Evolutionary conservation across 2,797 vertebrate genomes (phyloP).

Genomic region (Manis javanica): DNA sequence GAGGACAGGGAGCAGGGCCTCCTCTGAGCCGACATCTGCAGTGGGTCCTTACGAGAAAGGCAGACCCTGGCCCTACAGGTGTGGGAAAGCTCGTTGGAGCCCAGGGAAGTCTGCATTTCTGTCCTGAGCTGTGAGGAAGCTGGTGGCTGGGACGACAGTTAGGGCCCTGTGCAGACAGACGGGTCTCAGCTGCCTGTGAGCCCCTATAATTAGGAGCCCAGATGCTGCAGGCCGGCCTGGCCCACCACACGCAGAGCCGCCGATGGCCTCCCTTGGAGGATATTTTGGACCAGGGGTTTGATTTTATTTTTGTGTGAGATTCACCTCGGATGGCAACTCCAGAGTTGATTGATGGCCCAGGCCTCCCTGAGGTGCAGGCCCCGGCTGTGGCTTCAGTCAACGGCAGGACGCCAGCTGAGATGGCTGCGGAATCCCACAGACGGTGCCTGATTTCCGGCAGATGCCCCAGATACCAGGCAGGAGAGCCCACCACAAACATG

Average conservation of each 20-base stretch:
- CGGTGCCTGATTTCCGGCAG: conserved; percentile 94
- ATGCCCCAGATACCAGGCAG: conserved; percentile 91
- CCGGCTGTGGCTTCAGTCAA: conserved; percentile 91
- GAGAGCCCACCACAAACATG: conserved; percentile 92
- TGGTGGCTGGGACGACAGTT: conserved; percentile 76
- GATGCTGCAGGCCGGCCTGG: conserved; percentile 71
- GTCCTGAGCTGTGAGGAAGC: conserved; percentile 62
- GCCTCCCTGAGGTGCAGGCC: conserved; percentile 85
- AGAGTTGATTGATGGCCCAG: conserved; percentile 83
- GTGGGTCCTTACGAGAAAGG: neutral
- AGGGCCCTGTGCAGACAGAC: conserved; percentile 37
- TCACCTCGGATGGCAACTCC: conserved; percentile 78
- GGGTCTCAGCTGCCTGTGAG: neutral
- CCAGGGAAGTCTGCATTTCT: conserved; percentile 64
- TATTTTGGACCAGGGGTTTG: conserved; percentile 81
- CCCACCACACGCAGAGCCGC: conserved; percentile 70
- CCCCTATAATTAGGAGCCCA: conserved; percentile 84
- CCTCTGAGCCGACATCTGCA: neutral
- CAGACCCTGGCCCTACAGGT: neutral
- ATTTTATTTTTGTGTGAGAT: conserved; percentile 79
- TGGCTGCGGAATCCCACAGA: conserved; percentile 92
- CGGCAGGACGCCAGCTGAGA: conserved; percentile 86
- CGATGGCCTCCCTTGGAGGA: conserved; percentile 75
- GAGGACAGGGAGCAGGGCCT: neutral
- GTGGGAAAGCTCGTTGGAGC: neutral